These are phyloP conservation scores for Caerostris extrusa DNA, from an alignment of 1,140 invertebrate genomes.

Conservation along the genomic window DNA sequence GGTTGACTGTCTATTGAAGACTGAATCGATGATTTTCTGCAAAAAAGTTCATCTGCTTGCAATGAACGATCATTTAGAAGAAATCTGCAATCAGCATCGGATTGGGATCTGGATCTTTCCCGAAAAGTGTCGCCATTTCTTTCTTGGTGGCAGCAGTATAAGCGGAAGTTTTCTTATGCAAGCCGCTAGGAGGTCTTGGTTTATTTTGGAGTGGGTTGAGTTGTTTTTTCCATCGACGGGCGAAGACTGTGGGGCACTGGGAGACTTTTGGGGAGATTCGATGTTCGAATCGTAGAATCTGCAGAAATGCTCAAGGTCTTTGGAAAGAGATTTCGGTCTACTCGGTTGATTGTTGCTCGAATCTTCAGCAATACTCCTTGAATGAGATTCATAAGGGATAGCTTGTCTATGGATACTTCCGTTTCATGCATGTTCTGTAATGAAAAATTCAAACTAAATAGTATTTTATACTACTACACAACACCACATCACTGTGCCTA, in stretches of 20 bases:
- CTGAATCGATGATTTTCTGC: background rate
- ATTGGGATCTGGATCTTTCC: background rate
- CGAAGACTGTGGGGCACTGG: background rate
- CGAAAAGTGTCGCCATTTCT: background rate
- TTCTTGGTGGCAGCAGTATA: background rate
- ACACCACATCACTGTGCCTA: too few species aligned
- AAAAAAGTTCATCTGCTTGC: background rate
- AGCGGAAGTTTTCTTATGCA: background rate
- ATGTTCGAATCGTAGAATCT: background rate
- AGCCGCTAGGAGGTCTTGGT: background rate
- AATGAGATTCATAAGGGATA: background rate
- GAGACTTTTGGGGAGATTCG: background rate
- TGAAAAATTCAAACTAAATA: background rate
- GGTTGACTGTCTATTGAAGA: too few species aligned
- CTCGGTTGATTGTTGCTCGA: background rate
- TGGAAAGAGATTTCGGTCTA: background rate
- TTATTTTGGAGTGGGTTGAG: background rate
- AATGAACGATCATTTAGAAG: background rate
- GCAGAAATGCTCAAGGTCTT: background rate
- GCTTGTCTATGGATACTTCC: background rate
- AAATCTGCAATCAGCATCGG: background rate
- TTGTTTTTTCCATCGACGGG: background rate
- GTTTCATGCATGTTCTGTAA: background rate
- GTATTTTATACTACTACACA: too few species aligned
- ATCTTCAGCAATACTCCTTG: background rate